phyloP scores from a whole-genome alignment of 2,113 vertebrate genomes.

The Microtus richardsoni region DNA sequence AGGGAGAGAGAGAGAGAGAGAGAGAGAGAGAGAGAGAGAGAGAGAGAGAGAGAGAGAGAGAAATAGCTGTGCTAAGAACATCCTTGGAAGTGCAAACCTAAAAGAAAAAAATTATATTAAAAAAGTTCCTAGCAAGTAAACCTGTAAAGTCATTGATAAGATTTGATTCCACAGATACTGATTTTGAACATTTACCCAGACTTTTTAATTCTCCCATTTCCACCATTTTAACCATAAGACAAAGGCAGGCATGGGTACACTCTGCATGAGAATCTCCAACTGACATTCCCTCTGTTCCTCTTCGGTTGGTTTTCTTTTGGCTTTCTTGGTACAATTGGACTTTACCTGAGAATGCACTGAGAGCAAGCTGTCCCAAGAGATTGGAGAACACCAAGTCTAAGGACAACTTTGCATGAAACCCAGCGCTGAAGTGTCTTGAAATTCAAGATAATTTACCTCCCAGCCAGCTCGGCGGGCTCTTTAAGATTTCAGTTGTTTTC shows the following conservation, averaged over 20 bases:
- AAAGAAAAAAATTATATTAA: not conserved
- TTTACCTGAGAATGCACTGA: not conserved
- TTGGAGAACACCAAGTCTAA: not conserved
- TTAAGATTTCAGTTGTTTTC: not conserved
- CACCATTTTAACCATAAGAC: not conserved
- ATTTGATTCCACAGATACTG: slow-evolving; percentile 1
- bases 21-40: not conserved
- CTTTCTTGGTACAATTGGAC: not conserved
- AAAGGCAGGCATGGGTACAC: not conserved
- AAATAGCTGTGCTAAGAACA: not conserved
- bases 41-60: not conserved
- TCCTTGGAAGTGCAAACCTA: not conserved
- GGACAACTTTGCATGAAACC: not conserved
- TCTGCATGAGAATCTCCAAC: not conserved
- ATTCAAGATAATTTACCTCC: not conserved
- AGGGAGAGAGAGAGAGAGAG: not conserved
- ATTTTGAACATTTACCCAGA: not conserved
- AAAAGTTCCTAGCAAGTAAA: not conserved
- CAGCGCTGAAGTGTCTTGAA: not conserved
- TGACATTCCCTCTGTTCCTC: not conserved
- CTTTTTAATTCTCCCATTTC: not conserved
- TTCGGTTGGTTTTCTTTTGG: not conserved
- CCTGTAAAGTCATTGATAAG: not conserved
- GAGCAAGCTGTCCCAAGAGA: not conserved
- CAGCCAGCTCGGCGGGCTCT: not conserved